Percentiles rank a stretch among this genome's conserved stretches.
Evolutionary conservation across 1,140 invertebrate genomes (phyloP).

Genomic region (Pseudomyrmex sp.): DNA sequence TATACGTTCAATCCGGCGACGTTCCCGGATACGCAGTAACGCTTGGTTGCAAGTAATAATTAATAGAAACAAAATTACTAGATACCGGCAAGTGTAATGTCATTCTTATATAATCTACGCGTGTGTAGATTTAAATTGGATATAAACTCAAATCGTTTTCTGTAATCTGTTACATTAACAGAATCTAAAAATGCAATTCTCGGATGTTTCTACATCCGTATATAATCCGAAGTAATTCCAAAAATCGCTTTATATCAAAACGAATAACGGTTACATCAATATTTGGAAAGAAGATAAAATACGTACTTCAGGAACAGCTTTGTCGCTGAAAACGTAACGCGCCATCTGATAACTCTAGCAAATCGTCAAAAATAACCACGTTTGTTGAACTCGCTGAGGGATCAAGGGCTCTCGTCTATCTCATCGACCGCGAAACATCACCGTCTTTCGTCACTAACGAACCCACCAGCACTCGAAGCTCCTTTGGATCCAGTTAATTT

Average conservation of each 20-base stretch:
- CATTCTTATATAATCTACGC: background rate
- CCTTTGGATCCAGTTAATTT: conserved; percentile 58
- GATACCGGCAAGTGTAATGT: background rate
- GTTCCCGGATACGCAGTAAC: background rate
- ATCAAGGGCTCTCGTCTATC: conserved; percentile 62
- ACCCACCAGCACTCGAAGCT: conserved; percentile 57
- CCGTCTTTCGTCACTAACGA: conserved; percentile 63
- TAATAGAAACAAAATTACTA: conserved; percentile 7
- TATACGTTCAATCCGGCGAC: background rate
- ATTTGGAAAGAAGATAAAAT: conserved; percentile 32
- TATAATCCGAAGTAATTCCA: background rate
- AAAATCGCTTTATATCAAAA: background rate
- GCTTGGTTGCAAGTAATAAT: background rate
- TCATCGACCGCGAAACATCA: conserved; percentile 25
- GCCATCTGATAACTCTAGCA: conserved; percentile 33
- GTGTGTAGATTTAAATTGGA: background rate
- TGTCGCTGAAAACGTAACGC: conserved; percentile 34
- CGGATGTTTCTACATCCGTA: background rate
- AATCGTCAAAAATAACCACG: conserved; percentile 62
- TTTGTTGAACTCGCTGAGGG: conserved; percentile 64
- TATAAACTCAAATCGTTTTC: background rate
- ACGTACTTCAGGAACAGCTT: conserved; percentile 8
- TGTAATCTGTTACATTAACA: background rate
- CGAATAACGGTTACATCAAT: background rate
- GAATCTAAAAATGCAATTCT: background rate